Percentiles rank a stretch among this genome's conserved stretches.
Evolutionary conservation across 2,113 vertebrate genomes (phyloP).

Genomic region (Girardinichthys multiradiatus): DNA sequence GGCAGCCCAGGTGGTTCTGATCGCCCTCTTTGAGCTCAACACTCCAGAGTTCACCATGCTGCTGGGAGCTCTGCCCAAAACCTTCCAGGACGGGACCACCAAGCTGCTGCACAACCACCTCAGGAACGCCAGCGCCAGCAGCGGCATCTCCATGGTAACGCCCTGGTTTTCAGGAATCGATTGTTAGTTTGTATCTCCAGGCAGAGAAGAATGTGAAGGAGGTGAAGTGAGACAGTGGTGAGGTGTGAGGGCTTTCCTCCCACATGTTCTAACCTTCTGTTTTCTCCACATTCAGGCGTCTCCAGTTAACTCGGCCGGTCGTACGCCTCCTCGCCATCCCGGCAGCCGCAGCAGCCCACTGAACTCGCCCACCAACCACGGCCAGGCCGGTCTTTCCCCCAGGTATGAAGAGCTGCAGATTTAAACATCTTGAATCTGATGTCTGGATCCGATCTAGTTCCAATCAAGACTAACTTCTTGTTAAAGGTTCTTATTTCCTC

Average conservation of each 20-base stretch:
- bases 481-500: slow-evolving; percentile 1
- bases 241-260: no score
- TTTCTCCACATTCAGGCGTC: slow-evolving; percentile 83
- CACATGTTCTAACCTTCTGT: not conserved
- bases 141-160: slow-evolving; percentile 85
- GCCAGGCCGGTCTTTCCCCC: slow-evolving; percentile 94
- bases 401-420: slow-evolving; percentile 84
- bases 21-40: slow-evolving; percentile 96
- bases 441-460: not conserved
- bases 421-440: no score
- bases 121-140: slow-evolving; percentile 94
- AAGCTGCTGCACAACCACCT: slow-evolving; percentile 98
- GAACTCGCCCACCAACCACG: slow-evolving; percentile 97
- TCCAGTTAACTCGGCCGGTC: slow-evolving; percentile 94
- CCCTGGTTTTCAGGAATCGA: no score
- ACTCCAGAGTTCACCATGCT: slow-evolving; percentile 99
- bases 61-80: slow-evolving; percentile 98
- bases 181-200: no score
- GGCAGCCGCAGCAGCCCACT: slow-evolving; percentile 94
- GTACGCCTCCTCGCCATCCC: slow-evolving; percentile 88
- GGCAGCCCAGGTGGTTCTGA: slow-evolving; percentile 97
- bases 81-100: slow-evolving; percentile 98
- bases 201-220: no score
- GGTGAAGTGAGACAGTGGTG: no score
- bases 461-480: slow-evolving; percentile 22